A percentile compares a stretch with the other conserved stretches of the same genome.
phyloP scores from a whole-genome alignment of 2,113 vertebrate genomes.

The Pleuronectes platessa region DNA sequence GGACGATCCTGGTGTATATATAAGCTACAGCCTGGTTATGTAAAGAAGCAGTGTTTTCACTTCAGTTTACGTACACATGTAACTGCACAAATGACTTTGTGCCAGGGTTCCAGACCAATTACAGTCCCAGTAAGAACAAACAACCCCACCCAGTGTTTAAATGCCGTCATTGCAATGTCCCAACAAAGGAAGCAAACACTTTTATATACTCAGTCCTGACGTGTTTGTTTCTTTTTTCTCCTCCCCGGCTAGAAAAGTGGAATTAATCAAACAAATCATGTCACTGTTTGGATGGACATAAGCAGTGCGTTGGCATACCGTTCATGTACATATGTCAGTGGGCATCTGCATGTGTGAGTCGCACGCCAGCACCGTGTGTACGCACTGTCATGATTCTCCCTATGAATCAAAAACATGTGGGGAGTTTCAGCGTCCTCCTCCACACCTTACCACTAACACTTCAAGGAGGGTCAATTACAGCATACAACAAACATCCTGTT shows the following conservation, averaged over 20 bases:
- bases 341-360: constrained; percentile 20
- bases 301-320: constrained; percentile 1
- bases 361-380: constrained; percentile 37
- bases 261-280: constrained; percentile 34
- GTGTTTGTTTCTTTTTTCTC: constrained; percentile 14
- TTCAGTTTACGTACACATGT: neutral
- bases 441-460: constrained; percentile 79
- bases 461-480: constrained; percentile 83
- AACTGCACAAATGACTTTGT: neutral
- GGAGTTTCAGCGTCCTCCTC: constrained; percentile 59
- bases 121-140: constrained; percentile 4
- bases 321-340: constrained; percentile 10
- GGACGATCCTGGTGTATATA: neutral
- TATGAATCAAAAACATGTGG: constrained; percentile 78
- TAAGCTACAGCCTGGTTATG: neutral
- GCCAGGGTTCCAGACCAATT: neutral
- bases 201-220: constrained; percentile 19
- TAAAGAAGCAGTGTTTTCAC: neutral
- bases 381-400: constrained; percentile 52
- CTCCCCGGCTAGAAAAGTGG: constrained; percentile 18
- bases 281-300: neutral
- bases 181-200: constrained; percentile 1
- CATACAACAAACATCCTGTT: constrained; percentile 83
- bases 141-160: constrained; percentile 56
- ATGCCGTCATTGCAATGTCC: constrained; percentile 34